phyloP scores from a whole-genome alignment of 2,113 vertebrate species.

The Tragelaphus scriptus region DNA sequence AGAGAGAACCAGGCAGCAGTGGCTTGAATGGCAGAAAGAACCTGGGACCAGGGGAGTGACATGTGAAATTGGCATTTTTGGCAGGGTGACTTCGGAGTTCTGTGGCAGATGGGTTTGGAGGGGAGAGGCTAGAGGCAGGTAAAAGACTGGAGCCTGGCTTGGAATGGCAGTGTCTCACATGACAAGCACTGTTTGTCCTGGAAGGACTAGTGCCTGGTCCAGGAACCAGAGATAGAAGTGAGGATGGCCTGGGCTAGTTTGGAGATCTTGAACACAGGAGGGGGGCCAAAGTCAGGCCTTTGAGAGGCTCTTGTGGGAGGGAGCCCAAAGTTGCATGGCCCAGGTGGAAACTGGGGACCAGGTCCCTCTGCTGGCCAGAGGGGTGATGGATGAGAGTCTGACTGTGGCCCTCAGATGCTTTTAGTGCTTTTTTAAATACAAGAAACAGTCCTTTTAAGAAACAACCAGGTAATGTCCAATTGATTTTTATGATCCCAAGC shows the following conservation, averaged over 20 bases:
- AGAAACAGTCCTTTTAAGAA: not conserved
- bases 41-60: not conserved
- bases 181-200: not conserved
- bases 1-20: not conserved
- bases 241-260: not conserved
- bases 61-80: not conserved
- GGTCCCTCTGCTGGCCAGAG: not conserved
- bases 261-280: not conserved
- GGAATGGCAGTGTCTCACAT: not conserved
- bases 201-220: not conserved
- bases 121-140: not conserved
- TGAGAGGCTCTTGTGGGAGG: not conserved
- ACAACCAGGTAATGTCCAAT: not conserved
- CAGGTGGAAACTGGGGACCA: not conserved
- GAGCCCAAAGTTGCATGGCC: not conserved
- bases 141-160: not conserved
- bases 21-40: not conserved
- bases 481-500: not conserved
- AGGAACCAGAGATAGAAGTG: not conserved
- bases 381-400: not conserved
- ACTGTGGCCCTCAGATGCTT: not conserved
- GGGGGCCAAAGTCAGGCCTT: not conserved
- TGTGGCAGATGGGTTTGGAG: not conserved
- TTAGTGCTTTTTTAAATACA: not conserved
- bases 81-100: not conserved